phyloP scores from a whole-genome alignment of 2,113 vertebrate genomes.

The Hippocampus zosterae region DNA sequence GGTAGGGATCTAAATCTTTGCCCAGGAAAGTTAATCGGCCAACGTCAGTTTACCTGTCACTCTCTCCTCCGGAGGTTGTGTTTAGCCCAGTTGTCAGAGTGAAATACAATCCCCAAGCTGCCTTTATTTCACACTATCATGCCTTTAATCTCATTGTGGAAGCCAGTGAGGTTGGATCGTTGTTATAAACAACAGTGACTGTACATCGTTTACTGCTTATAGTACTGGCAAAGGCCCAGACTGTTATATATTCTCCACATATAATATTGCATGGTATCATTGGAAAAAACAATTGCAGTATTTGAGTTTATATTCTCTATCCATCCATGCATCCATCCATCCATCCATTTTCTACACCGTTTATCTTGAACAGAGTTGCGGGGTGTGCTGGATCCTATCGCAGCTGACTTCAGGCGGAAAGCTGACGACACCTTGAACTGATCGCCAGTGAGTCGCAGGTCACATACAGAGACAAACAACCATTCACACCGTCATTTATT shows the following conservation, averaged over 20 bases:
- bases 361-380: too few species aligned
- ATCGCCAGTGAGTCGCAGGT: too few species aligned
- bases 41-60: constrained; percentile 46
- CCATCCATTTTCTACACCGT: too few species aligned
- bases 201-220: constrained; percentile 9
- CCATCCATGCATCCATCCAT: neutral
- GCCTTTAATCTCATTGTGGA: constrained; percentile 32
- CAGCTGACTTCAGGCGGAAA: too few species aligned
- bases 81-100: constrained; percentile 39
- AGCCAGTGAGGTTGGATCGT: constrained; percentile 18
- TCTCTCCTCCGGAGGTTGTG: constrained; percentile 14
- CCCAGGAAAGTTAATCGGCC: constrained; percentile 42
- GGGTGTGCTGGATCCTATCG: too few species aligned
- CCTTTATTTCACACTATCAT: constrained; percentile 37
- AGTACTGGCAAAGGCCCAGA: neutral
- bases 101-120: constrained; percentile 29
- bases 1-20: constrained; percentile 34
- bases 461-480: too few species aligned
- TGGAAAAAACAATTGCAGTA: neutral
- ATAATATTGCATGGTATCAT: neutral
- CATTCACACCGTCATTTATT: too few species aligned
- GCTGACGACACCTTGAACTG: too few species aligned
- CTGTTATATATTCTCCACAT: neutral
- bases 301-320: neutral
- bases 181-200: constrained; percentile 15